These are phyloP conservation scores for Amazona ochrocephala DNA, from an alignment of 2,797 vertebrate genomes.

Conservation along the genomic window DNA sequence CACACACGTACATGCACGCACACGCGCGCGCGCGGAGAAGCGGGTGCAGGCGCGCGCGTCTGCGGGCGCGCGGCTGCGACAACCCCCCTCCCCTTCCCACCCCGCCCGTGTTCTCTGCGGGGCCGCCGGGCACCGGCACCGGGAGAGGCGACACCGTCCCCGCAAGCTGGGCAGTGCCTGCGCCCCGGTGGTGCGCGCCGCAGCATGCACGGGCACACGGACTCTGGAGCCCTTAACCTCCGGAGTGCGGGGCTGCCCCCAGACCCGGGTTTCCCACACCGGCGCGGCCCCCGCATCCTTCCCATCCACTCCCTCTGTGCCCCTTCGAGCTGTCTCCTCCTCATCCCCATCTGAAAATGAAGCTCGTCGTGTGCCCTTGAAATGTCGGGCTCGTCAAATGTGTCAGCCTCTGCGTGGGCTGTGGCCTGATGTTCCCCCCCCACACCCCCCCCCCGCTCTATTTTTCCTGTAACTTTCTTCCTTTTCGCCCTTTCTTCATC, in stretches of 20 bases:
- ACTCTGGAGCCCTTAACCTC: not conserved
- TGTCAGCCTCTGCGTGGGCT: conserved; percentile 43
- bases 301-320: not conserved
- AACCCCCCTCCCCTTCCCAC: not conserved
- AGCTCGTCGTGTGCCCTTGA: conserved; percentile 29
- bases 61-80: not conserved
- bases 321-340: not conserved
- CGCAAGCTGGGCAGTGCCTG: not conserved
- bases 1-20: not conserved
- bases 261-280: fast-evolving
- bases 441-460: not conserved
- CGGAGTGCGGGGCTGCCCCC: not conserved
- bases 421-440: conserved; percentile 7
- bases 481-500: not conserved
- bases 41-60: no score
- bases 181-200: not conserved
- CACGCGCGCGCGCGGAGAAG: not conserved
- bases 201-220: not conserved
- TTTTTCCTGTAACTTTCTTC: conserved; percentile 66
- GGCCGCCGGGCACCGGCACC: no score
- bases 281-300: not conserved
- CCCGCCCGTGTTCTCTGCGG: not conserved
- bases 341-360: not conserved
- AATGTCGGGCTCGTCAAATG: conserved; percentile 34
- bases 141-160: not conserved